Conservation (phyloP, 2,797 vertebrate species). For the Poeciliopsis gracilis region DNA sequence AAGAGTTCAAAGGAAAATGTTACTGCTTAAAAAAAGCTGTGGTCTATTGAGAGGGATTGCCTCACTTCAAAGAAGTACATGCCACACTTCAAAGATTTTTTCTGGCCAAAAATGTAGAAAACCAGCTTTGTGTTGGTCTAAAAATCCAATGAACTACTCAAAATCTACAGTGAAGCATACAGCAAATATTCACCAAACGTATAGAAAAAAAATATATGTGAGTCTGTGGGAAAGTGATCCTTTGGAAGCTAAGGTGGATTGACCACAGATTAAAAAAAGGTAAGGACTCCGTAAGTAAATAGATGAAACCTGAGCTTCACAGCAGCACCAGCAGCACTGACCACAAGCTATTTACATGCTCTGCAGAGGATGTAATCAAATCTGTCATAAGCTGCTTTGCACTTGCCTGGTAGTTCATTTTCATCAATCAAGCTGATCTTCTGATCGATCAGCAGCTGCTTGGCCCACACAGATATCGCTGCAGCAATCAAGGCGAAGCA, state of each 20-base stretch:
- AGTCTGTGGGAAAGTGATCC: constrained; percentile 29
- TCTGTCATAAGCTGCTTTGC: constrained; percentile 41
- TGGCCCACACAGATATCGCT: constrained; percentile 33
- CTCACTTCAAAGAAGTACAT: background rate
- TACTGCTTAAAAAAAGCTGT: background rate
- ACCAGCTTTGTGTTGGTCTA: background rate
- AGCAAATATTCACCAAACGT: background rate
- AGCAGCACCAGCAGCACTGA: constrained; percentile 28
- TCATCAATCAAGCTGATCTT: constrained; percentile 45
- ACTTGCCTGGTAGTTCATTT: constrained; percentile 52
- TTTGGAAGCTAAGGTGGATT: constrained; percentile 31
- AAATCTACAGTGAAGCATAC: background rate
- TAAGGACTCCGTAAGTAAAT: constrained; percentile 42
- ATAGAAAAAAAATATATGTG: background rate
- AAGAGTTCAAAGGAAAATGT: background rate
- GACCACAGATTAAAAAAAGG: constrained; percentile 25
- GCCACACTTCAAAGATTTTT: background rate
- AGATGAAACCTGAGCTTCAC: constrained; percentile 45
- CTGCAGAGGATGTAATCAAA: constrained; percentile 39
- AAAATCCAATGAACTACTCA: background rate
- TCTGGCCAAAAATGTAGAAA: background rate
- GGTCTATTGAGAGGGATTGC: background rate
- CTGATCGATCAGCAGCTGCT: constrained; percentile 48
- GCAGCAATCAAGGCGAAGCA: constrained; percentile 34
- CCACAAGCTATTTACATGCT: constrained; percentile 38